Base-by-base conservation (phyloP, 2,113 vertebrate species). In the Aptenodytes patagonicus region DNA sequence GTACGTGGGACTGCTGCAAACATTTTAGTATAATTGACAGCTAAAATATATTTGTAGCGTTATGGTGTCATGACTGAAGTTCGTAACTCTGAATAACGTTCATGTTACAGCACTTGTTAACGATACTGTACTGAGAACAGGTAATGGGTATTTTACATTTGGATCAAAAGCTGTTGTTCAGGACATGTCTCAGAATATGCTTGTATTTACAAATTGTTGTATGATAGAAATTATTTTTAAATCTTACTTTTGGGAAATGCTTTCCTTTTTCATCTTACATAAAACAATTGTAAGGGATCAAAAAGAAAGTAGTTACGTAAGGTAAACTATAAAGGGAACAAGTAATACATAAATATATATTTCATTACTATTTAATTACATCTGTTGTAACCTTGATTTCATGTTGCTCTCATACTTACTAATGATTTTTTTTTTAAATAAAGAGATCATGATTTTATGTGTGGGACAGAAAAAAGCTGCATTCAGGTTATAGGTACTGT, bases 371-470 rank as follows among this genome's bases (percentile, higher is more conserved):
- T 90, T 91, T 91, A 94, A 90, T 71, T 90, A 7, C 25, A 4
- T 94, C 11, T 88, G 90, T 81, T 71, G 83, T 95, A 95, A 76
- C 18, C 49, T 96, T 94, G 31, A 76, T 86, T 97, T 97, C 36
- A 51, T 84, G 31, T 83, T 52, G 15, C 87, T 80, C 44, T 87
- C 71, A 32, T 87, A 20, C 36, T 89, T 89, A 52, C 11, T 77
- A 87, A 84, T 91, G 38, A 61, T 17, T n/a, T 22, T 22, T 62
- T 28, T 18, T 86, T 58, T 28, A 44, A 28, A 73, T 62, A 54
- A 61, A 90, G 36, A 60, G n/a, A 28, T 66, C 12, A 12, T 66
- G n/a, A 75, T 71, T 95, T 95, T 83, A 83, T 73, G 76, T 87
- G 36, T 66, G 60, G 34, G 62, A 54, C 29, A 57, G 25, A 71